Evolutionary conservation across 92 coral and sea anemone species (phyloP).

Genomic region (Pocillopora meandrina): DNA sequence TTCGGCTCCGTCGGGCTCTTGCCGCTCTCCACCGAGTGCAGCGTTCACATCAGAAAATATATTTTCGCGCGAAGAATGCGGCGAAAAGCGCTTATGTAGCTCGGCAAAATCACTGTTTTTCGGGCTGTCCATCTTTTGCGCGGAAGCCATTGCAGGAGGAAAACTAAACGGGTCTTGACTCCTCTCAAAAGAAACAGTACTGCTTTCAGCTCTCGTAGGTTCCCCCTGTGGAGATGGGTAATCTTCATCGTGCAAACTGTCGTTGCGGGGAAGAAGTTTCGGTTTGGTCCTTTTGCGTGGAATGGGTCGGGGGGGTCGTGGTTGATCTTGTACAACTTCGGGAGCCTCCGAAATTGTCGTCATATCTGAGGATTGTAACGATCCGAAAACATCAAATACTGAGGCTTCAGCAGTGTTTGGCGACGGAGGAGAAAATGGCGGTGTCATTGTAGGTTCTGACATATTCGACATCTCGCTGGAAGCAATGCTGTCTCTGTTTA

Average conservation of each 20-base stretch:
- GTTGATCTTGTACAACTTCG: slow-evolving; percentile 17
- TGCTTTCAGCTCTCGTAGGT: neutral
- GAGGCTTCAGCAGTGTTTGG: slow-evolving; percentile 78
- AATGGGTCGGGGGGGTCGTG: slow-evolving; percentile 8
- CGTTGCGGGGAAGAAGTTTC: slow-evolving; percentile 52
- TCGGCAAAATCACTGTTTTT: slow-evolving; percentile 50
- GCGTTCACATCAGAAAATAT: slow-evolving; percentile 31
- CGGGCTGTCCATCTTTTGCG: slow-evolving; percentile 2
- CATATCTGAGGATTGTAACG: slow-evolving; percentile 28
- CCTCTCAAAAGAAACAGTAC: slow-evolving; percentile 10
- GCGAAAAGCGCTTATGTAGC: slow-evolving; percentile 67
- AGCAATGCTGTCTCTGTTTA: slow-evolving; percentile 22
- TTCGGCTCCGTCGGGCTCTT: slow-evolving; percentile 43
- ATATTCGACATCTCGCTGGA: slow-evolving; percentile 55
- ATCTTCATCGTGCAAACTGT: slow-evolving; percentile 70
- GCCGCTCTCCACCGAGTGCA: slow-evolving; percentile 7
- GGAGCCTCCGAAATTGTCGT: slow-evolving; percentile 43
- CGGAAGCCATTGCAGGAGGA: slow-evolving; percentile 36
- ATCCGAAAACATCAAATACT: slow-evolving; percentile 65
- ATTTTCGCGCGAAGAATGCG: slow-evolving; percentile 64
- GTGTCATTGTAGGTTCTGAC: slow-evolving; percentile 63
- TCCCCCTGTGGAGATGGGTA: slow-evolving; percentile 13
- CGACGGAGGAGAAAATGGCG: slow-evolving; percentile 91
- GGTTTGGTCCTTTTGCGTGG: slow-evolving; percentile 20
- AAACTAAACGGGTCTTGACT: slow-evolving; percentile 75